Evolutionary conservation across 2,888 invertebrate species (phyloP).

Genomic region (Aphidoletes aphidimyza): DNA sequence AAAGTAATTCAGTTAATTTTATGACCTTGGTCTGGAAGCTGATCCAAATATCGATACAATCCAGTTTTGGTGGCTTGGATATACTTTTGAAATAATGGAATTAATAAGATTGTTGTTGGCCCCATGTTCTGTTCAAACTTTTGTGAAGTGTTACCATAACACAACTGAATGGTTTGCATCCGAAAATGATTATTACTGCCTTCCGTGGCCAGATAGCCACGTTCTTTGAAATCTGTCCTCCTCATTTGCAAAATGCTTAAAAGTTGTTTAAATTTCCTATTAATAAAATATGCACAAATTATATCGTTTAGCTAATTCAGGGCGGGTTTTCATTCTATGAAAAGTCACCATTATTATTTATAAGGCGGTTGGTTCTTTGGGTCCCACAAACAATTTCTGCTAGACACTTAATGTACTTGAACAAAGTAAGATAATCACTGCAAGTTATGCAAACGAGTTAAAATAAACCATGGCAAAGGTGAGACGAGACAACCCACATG

Average conservation of each 20-base stretch:
- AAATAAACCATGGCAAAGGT: neutral
- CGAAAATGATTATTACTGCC: neutral
- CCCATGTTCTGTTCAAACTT: neutral
- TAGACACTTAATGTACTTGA: slow-evolving; percentile 23
- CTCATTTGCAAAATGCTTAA: neutral
- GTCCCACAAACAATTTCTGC: neutral
- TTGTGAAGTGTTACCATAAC: neutral
- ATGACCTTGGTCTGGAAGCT: neutral
- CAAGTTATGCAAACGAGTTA: slow-evolving; percentile 49
- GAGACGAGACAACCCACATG: neutral
- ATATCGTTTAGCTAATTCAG: slow-evolving; percentile 28
- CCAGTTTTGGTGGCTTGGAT: neutral
- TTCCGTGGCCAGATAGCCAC: neutral
- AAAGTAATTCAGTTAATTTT: slow-evolving; percentile 22
- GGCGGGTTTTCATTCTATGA: neutral
- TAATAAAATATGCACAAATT: slow-evolving; percentile 49
- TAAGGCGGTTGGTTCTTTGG: neutral
- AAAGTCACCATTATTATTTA: slow-evolving; percentile 39
- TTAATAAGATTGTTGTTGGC: neutral
- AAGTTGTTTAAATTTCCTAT: slow-evolving; percentile 29
- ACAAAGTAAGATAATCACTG: slow-evolving; percentile 25
- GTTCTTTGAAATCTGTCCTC: neutral
- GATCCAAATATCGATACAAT: neutral
- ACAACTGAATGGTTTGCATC: neutral
- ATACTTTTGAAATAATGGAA: neutral